phyloP scores from a whole-genome alignment of 2,113 vertebrate species.

The Chaetodon trifascialis region DNA sequence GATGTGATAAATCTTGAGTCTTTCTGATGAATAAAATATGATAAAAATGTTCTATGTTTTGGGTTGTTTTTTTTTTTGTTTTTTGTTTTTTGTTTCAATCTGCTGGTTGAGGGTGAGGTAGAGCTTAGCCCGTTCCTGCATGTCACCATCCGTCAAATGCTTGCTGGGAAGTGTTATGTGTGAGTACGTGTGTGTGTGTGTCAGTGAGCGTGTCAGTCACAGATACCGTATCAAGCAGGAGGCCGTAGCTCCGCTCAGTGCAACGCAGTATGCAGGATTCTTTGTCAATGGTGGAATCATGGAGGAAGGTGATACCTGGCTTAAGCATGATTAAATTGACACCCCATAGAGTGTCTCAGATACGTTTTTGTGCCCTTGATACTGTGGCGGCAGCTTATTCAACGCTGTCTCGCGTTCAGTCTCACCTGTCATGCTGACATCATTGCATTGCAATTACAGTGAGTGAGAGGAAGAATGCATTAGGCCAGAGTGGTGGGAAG shows the following conservation, averaged over 20 bases:
- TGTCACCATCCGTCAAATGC: slow-evolving; percentile 1
- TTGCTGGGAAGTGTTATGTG: slow-evolving; percentile 42
- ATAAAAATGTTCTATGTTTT: neutral
- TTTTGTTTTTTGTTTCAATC: too few species aligned
- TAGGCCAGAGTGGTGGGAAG: slow-evolving; percentile 39
- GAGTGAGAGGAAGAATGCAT: slow-evolving; percentile 72
- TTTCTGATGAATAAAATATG: neutral
- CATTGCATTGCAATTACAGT: slow-evolving; percentile 81
- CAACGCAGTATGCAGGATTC: slow-evolving; percentile 69
- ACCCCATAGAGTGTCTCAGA: slow-evolving; percentile 84
- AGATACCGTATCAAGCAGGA: slow-evolving; percentile 72
- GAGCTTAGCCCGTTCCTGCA: neutral
- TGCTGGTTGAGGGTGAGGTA: neutral
- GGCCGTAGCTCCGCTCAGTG: slow-evolving; percentile 54
- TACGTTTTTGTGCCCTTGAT: slow-evolving; percentile 79
- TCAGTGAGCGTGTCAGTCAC: slow-evolving; percentile 61
- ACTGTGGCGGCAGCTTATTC: slow-evolving; percentile 79
- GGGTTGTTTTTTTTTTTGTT: neutral
- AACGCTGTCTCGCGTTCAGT: slow-evolving; percentile 78
- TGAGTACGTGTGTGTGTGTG: slow-evolving; percentile 22
- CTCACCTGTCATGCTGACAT: slow-evolving; percentile 82
- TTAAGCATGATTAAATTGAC: slow-evolving; percentile 86
- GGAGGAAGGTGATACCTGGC: slow-evolving; percentile 81
- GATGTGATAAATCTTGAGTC: neutral
- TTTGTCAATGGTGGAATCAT: slow-evolving; percentile 82